Percentiles rank a stretch among this genome's conserved stretches.
These are phyloP conservation scores for Trachelus troglodyta DNA, from an alignment of 2,888 invertebrate species.

Conservation along the genomic window DNA sequence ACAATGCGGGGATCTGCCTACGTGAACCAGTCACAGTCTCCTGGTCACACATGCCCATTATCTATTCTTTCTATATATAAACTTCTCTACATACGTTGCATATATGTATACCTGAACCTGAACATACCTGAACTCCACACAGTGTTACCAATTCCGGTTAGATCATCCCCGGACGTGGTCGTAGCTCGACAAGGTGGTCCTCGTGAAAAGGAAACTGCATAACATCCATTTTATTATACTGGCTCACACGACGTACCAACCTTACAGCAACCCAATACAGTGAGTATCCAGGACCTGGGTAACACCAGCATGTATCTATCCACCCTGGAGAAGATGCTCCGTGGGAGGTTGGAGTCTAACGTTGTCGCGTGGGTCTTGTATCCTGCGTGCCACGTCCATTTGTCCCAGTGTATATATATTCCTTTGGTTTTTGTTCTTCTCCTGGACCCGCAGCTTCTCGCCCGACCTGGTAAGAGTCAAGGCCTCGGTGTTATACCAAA, in stretches of 20 bases:
- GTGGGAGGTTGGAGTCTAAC: slow-evolving; percentile 48
- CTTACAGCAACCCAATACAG: background rate
- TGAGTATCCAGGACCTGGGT: background rate
- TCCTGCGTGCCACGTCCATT: slow-evolving; percentile 43
- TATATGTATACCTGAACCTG: slow-evolving; percentile 1
- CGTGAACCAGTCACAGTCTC: background rate
- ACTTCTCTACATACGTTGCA: background rate
- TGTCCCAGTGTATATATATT: slow-evolving; percentile 40
- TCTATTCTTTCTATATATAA: background rate
- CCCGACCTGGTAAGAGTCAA: slow-evolving; percentile 18
- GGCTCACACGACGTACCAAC: background rate
- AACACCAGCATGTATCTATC: background rate
- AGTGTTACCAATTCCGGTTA: slow-evolving; percentile 29
- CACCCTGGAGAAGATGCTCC: slow-evolving; percentile 32
- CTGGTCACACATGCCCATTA: background rate
- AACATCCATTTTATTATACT: slow-evolving; percentile 47
- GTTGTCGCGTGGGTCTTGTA: slow-evolving; percentile 25
- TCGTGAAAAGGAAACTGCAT: slow-evolving; percentile 49
- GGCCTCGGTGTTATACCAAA: background rate
- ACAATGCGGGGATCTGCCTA: background rate
- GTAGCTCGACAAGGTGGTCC: slow-evolving; percentile 44
- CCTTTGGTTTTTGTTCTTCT: slow-evolving; percentile 15
- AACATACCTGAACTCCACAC: slow-evolving; percentile 9
- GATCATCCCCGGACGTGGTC: slow-evolving; percentile 32
- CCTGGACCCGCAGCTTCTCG: slow-evolving; percentile 33